Evolutionary conservation across 2,113 vertebrate species (phyloP).

Genomic region (Ptyas mucosa): DNA sequence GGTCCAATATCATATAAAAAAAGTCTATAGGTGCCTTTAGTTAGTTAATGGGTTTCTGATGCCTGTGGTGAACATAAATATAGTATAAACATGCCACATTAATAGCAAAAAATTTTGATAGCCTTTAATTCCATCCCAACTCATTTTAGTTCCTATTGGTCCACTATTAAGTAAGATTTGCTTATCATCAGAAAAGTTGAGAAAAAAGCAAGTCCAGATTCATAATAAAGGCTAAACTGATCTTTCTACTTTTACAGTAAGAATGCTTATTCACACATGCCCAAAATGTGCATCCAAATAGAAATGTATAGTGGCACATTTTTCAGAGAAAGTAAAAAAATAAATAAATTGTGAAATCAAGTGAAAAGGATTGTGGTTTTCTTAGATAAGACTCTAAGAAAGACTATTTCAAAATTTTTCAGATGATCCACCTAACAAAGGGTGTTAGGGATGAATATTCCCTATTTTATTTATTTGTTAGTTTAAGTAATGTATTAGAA

Average conservation of each 20-base stretch:
- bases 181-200: neutral
- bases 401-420: neutral
- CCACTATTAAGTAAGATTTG: neutral
- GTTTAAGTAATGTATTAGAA: neutral
- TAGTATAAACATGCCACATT: neutral
- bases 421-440: neutral
- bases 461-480: neutral
- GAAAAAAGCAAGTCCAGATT: neutral
- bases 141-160: neutral
- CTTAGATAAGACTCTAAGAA: neutral
- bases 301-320: neutral
- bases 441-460: neutral
- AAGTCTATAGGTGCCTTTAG: neutral
- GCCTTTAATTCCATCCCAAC: no score
- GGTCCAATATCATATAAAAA: neutral
- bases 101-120: neutral
- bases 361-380: neutral
- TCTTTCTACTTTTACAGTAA: neutral
- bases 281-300: neutral
- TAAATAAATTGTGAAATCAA: neutral
- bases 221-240: neutral
- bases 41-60: neutral
- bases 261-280: neutral
- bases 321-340: neutral
- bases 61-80: no score